phyloP scores from a whole-genome alignment of 2,888 invertebrate species.

The Campoplex nolae region DNA sequence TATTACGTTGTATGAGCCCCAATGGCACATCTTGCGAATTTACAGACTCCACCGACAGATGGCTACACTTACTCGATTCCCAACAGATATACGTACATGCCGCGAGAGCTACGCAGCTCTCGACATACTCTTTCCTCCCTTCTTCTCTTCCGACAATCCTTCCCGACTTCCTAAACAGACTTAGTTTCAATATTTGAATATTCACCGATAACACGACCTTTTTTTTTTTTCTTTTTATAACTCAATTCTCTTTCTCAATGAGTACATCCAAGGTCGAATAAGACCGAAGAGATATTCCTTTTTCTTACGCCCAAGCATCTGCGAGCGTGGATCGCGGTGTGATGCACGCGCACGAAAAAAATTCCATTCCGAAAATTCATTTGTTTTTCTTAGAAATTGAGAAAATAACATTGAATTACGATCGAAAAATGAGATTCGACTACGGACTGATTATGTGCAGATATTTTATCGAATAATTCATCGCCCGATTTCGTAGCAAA shows the following conservation, averaged over 20 bases:
- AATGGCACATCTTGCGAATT: conserved; percentile 49
- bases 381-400: not conserved
- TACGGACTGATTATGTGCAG: too few relatives aligned
- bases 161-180: not conserved
- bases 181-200: not conserved
- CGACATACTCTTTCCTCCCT: not conserved
- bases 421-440: not conserved
- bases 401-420: not conserved
- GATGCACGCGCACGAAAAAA: not conserved
- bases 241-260: not conserved
- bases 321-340: not conserved
- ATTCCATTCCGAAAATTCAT: not conserved
- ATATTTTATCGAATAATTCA: not conserved
- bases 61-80: conserved; percentile 30
- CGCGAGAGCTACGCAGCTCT: not conserved
- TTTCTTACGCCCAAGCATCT: not conserved
- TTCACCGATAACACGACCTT: not conserved
- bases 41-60: conserved; percentile 46
- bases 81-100: not conserved
- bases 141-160: not conserved
- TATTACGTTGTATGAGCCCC: not conserved
- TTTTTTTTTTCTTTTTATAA: not conserved
- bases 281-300: not conserved
- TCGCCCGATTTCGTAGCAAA: not conserved
- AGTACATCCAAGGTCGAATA: not conserved